A percentile compares a stretch with the other conserved stretches of the same genome.
phyloP scores from a whole-genome alignment of 2,113 vertebrate genomes.

The Brachyhypopomus gauderio region DNA sequence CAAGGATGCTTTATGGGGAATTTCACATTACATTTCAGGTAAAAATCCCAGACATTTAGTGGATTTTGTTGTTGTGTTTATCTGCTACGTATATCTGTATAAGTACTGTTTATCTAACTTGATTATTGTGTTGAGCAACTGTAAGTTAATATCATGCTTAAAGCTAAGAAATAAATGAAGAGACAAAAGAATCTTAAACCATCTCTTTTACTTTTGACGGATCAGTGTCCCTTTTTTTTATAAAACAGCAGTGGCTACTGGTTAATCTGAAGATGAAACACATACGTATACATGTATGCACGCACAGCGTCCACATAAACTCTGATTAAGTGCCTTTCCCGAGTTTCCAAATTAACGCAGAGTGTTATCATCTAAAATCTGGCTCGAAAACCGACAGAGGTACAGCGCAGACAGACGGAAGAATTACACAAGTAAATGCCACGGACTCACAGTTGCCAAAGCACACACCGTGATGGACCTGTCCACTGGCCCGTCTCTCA shows the following conservation, averaged over 20 bases:
- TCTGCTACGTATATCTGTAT: no score
- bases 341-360: slow-evolving; percentile 35
- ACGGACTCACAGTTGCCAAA: slow-evolving; percentile 37
- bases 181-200: no score
- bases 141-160: no score
- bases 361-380: slow-evolving; percentile 33
- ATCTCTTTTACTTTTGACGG: no score
- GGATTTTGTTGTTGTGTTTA: no score
- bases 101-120: no score
- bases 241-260: neutral
- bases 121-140: no score
- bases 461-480: slow-evolving; percentile 17
- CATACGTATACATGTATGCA: slow-evolving; percentile 3
- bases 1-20: no score
- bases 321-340: slow-evolving; percentile 41
- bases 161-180: no score
- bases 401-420: slow-evolving; percentile 17
- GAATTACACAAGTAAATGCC: slow-evolving; percentile 44
- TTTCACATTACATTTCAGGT: no score
- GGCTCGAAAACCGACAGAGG: slow-evolving; percentile 24
- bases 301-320: slow-evolving; percentile 10
- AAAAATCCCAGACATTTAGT: no score
- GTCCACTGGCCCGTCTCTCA: slow-evolving; percentile 1
- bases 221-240: no score
- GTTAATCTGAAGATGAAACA: slow-evolving; percentile 1